Evolutionary conservation across 2,797 vertebrate genomes (phyloP).

Genomic region (Momotus momota): DNA sequence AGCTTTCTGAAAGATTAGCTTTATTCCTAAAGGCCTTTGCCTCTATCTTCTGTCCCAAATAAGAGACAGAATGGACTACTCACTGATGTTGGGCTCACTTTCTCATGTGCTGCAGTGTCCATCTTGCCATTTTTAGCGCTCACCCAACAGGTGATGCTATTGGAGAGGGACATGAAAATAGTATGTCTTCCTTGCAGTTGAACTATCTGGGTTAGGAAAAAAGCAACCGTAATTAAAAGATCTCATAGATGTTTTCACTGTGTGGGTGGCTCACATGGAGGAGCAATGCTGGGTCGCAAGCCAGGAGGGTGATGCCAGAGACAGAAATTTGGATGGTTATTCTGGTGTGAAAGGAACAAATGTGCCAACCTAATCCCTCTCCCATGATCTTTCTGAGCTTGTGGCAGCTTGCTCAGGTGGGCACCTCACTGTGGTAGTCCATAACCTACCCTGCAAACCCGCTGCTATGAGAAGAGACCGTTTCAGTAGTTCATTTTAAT

Average conservation of each 20-base stretch:
- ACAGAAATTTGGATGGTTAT: neutral
- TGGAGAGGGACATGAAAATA: neutral
- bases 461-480: neutral
- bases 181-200: neutral
- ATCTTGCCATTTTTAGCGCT: neutral
- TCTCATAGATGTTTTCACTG: neutral
- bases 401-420: neutral
- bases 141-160: neutral
- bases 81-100: neutral
- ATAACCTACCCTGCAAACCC: neutral
- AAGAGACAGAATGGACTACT: neutral
- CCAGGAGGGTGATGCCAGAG: neutral
- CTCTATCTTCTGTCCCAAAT: neutral
- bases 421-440: neutral
- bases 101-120: no score
- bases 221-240: neutral
- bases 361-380: neutral
- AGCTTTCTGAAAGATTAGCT: neutral
- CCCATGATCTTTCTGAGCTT: fast-evolving
- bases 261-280: neutral
- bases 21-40: neutral
- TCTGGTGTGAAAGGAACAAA: neutral
- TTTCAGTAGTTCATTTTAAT: neutral
- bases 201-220: neutral
- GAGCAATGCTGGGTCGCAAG: neutral